Base-by-base conservation (phyloP, 2,888 invertebrate species). In the Bruchidius siliquastri region DNA sequence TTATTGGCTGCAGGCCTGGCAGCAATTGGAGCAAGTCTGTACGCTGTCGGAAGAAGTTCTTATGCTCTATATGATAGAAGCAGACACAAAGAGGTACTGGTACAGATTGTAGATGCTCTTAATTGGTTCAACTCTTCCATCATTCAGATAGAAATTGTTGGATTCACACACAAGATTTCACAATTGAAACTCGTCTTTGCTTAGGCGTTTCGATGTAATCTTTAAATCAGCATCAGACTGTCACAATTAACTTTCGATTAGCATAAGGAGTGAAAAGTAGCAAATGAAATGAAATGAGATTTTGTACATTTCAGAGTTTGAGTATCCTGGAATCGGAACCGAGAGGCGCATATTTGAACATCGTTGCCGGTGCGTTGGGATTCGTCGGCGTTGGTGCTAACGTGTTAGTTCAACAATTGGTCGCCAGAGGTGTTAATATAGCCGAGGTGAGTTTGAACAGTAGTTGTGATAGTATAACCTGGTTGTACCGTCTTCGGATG, bases 281-380 rank as follows among this genome's bases (percentile, higher is more conserved):
- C n/a, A n/a, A n/a, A n/a, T n/a, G n/a, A n/a, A n/a, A n/a, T n/a
- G n/a, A n/a, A n/a, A n/a, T n/a, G n/a, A n/a, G n/a, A n/a, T 26
- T 26, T 26, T 2, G 3, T 26, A 8, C 13, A 49, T 79, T 80
- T 68, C 73, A 81, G 81, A 75, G 77, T 21, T 70, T 80, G 68
- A 89, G 88, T 77, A 87, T 89, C 0, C 84, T 84, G 26, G 88
- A 90, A 79, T 81, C 89, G 0, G 90, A 90, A 74, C 90, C 90
- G 0, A 87, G 90, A n/a, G 89, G 89, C 70, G 90, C 90, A 72
- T 90, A 90, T 87, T 79, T 91, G 30, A 90, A 90, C 82, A 89
- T 91, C 68, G 87, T 89, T 0, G 90, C 90, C 0, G 90, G 90
- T 0, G 86, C 88, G 69, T 86, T 90, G 0, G 90, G 90, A 0